phyloP scores from a whole-genome alignment of 2,888 invertebrate genomes.

The Boloria selene region DNA sequence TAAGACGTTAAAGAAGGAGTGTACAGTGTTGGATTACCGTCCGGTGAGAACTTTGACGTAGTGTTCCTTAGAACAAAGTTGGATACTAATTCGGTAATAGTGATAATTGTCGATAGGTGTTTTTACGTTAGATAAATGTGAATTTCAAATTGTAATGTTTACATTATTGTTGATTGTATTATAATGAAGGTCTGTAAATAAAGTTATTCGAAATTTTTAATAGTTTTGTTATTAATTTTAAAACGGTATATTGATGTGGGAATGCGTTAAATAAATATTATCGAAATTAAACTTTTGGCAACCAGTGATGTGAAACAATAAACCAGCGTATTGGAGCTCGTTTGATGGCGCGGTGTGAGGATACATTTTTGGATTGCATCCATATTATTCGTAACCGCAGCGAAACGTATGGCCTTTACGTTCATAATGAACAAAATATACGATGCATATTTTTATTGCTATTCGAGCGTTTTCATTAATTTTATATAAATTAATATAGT shows the following conservation, averaged over 20 bases:
- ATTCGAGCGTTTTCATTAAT: slow-evolving; percentile 38
- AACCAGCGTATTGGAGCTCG: slow-evolving; percentile 49
- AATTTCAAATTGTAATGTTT: slow-evolving; percentile 73
- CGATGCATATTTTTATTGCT: slow-evolving; percentile 51
- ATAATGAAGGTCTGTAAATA: slow-evolving; percentile 81
- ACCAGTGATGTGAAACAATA: slow-evolving; percentile 48
- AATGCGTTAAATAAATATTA: slow-evolving; percentile 38
- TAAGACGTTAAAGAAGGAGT: background rate
- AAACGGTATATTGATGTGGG: slow-evolving; percentile 17
- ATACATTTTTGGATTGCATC: slow-evolving; percentile 72
- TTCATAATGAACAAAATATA: slow-evolving; percentile 47
- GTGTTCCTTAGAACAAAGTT: slow-evolving; percentile 46
- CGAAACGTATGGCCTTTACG: slow-evolving; percentile 58
- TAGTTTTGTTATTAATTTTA: slow-evolving; percentile 45
- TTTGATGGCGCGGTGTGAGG: slow-evolving; percentile 49
- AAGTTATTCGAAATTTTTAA: slow-evolving; percentile 76
- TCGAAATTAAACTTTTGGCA: slow-evolving; percentile 49
- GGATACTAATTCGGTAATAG: slow-evolving; percentile 63
- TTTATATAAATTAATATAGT: slow-evolving; percentile 35
- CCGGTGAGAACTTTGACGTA: slow-evolving; percentile 44
- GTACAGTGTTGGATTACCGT: slow-evolving; percentile 58
- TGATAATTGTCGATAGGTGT: slow-evolving; percentile 70
- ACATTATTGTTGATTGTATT: slow-evolving; percentile 80
- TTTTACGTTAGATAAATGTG: slow-evolving; percentile 79
- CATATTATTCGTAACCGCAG: slow-evolving; percentile 70